Evolutionary conservation across 2,888 invertebrate genomes (phyloP).

Genomic region (Brachynemurus nebulosus): DNA sequence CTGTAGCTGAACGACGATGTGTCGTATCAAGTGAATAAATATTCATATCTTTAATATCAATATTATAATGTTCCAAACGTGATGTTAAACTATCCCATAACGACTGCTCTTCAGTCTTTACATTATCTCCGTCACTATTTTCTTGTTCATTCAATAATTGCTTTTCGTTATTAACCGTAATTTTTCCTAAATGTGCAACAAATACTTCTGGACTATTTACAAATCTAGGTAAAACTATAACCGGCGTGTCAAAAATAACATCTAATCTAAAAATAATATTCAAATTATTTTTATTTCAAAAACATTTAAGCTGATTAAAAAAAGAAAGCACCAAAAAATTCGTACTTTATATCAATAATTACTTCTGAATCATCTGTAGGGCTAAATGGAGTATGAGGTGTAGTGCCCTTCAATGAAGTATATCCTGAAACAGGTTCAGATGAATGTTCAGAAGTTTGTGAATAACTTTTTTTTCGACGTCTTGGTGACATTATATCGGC

Average conservation of each 20-base stretch:
- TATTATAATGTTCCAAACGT: constrained; percentile 37
- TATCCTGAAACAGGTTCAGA: constrained; percentile 22
- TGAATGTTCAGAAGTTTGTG: constrained; percentile 6
- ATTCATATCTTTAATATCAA: constrained; percentile 78
- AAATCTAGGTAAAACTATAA: constrained; percentile 72
- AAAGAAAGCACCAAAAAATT: background rate
- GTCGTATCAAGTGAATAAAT: constrained; percentile 61
- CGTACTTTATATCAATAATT: constrained; percentile 22
- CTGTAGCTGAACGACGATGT: constrained; percentile 26
- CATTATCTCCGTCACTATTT: constrained; percentile 10
- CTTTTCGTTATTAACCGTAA: constrained; percentile 39
- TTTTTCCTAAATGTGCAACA: constrained; percentile 85
- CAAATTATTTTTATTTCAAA: background rate
- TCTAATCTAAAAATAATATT: constrained; percentile 41
- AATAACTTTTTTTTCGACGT: constrained; percentile 30
- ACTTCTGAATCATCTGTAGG: constrained; percentile 24
- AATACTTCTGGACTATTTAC: constrained; percentile 68
- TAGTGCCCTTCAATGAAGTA: constrained; percentile 28
- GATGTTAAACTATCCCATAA: constrained; percentile 20
- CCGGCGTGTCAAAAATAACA: constrained; percentile 78
- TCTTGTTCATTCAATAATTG: constrained; percentile 14
- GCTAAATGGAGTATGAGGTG: constrained; percentile 31
- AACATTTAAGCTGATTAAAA: background rate
- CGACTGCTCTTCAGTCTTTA: constrained; percentile 12
- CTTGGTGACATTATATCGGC: constrained; percentile 33